Conservation (phyloP, 2,113 vertebrate genomes). For the Danionella cerebrum region DNA sequence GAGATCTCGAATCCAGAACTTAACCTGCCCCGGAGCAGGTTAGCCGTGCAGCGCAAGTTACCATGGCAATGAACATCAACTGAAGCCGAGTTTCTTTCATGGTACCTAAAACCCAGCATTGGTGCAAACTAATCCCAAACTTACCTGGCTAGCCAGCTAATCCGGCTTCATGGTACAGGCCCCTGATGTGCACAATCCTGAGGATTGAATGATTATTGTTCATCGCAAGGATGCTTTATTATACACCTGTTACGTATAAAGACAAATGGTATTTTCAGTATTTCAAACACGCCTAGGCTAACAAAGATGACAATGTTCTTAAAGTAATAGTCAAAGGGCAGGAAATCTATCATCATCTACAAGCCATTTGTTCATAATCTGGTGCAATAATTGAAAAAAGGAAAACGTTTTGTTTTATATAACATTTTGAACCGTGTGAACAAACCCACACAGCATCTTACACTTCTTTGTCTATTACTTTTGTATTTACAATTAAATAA, state of each 20-base stretch:
- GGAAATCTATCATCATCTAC: slow-evolving; percentile 7
- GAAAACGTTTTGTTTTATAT: too few species aligned
- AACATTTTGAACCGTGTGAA: slow-evolving; percentile 1
- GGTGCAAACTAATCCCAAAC: too few species aligned
- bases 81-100: too few species aligned
- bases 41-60: too few species aligned
- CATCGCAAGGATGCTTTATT: not conserved
- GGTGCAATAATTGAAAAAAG: slow-evolving; percentile 47
- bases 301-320: slow-evolving; percentile 4
- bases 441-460: slow-evolving; percentile 4
- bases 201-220: not conserved
- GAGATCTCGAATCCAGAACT: too few species aligned
- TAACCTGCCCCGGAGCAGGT: too few species aligned
- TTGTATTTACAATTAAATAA: too few species aligned
- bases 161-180: too few species aligned
- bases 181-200: too few species aligned
- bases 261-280: not conserved
- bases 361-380: slow-evolving; percentile 26
- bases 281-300: slow-evolving; percentile 15
- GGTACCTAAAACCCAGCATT: too few species aligned
- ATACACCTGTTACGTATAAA: slow-evolving; percentile 13
- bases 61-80: too few species aligned
- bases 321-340: slow-evolving; percentile 30
- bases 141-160: too few species aligned
- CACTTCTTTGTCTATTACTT: not conserved